phyloP scores from a whole-genome alignment of 2,888 invertebrate genomes.

The Ophioninae sp. region DNA sequence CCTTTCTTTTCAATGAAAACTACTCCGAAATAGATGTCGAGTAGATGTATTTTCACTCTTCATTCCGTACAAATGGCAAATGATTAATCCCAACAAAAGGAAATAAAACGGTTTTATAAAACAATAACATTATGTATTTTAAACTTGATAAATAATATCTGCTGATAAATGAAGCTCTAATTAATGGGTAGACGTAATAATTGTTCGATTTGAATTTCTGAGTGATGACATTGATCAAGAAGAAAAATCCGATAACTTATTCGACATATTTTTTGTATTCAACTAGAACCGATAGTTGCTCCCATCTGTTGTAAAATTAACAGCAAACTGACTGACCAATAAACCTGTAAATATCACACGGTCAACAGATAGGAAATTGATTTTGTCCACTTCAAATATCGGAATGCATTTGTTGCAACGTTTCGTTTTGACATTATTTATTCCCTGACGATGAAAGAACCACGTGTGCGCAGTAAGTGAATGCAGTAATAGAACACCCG shows the following conservation, averaged over 20 bases:
- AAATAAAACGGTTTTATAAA: too few species aligned
- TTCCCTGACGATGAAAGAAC: background rate
- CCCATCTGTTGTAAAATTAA: background rate
- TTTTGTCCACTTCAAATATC: background rate
- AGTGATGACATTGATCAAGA: background rate
- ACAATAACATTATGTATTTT: too few species aligned
- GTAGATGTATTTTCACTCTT: too few species aligned
- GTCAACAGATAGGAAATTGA: background rate
- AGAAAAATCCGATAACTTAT: background rate
- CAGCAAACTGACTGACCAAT: background rate
- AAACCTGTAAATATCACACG: background rate
- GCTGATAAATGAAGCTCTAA: too few species aligned
- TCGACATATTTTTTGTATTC: background rate
- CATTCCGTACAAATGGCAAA: too few species aligned
- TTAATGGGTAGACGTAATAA: background rate
- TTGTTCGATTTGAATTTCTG: background rate
- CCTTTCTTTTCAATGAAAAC: background rate
- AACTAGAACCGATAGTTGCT: background rate
- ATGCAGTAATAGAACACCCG: conserved; percentile 19
- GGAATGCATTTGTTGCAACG: background rate
- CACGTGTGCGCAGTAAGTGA: conserved; percentile 3
- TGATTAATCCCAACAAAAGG: too few species aligned
- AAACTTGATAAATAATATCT: too few species aligned
- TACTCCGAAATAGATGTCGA: background rate
- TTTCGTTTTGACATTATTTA: background rate